Conservation (phyloP, 2,797 vertebrate genomes). For the Lates japonicus region DNA sequence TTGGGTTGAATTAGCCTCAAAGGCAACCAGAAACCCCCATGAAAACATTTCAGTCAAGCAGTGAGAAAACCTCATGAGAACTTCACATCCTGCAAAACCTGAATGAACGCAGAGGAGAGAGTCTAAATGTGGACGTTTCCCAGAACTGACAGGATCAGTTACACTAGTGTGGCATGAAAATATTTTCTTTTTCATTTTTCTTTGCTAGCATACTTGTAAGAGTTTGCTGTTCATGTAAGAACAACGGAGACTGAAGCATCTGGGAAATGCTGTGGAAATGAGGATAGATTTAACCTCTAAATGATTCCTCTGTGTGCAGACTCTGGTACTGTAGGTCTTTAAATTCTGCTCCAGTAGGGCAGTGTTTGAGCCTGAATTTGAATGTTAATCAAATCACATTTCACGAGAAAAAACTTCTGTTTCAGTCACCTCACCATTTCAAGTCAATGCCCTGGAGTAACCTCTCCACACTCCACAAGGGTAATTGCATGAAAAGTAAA, state of each 20-base stretch:
- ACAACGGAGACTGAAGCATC: not conserved
- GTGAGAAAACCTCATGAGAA: slow-evolving; percentile 40
- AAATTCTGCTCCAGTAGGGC: not conserved
- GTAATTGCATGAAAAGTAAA: slow-evolving; percentile 17
- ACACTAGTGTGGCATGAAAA: not conserved
- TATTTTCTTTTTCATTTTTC: not conserved
- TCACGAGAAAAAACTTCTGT: slow-evolving; percentile 22
- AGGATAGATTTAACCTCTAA: not conserved
- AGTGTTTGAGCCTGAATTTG: not conserved
- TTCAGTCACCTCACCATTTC: slow-evolving; percentile 18
- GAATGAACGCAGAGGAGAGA: slow-evolving; percentile 11
- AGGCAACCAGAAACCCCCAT: slow-evolving; percentile 34
- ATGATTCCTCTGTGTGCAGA: slow-evolving; percentile 4
- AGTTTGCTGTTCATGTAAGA: slow-evolving; percentile 1
- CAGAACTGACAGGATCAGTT: slow-evolving; percentile 37
- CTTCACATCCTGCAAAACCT: slow-evolving; percentile 25
- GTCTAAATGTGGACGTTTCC: slow-evolving; percentile 21
- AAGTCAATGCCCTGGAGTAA: slow-evolving; percentile 63
- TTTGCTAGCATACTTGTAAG: not conserved
- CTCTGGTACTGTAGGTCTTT: not conserved
- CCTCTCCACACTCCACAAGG: slow-evolving; percentile 25
- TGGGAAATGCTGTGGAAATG: slow-evolving; percentile 9
- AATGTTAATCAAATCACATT: slow-evolving; percentile 17
- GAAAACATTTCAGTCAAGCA: slow-evolving; percentile 37
- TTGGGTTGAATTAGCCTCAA: slow-evolving; percentile 69